phyloP scores from a whole-genome alignment of 2,888 invertebrate species.

The Coenonympha glycerion region DNA sequence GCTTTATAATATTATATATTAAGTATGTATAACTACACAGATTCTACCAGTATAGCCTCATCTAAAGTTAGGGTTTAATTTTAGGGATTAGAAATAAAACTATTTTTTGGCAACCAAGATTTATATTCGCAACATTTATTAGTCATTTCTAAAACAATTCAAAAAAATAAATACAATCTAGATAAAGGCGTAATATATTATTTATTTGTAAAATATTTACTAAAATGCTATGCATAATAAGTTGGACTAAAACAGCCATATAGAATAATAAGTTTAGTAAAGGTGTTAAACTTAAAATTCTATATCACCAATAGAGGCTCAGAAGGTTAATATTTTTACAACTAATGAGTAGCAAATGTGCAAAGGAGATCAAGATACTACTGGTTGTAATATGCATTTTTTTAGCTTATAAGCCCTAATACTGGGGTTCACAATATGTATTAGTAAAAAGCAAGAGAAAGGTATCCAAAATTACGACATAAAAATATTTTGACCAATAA shows the following conservation, averaged over 20 bases:
- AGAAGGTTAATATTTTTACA: too few relatives aligned
- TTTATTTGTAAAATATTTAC: neutral
- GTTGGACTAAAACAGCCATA: neutral
- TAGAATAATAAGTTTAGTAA: neutral
- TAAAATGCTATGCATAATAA: too few relatives aligned
- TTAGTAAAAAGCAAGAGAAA: conserved; percentile 12
- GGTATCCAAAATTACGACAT: conserved; percentile 10
- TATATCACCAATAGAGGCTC: too few relatives aligned
- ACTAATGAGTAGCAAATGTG: too few relatives aligned
- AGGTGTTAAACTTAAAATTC: neutral
- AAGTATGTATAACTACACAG: too few relatives aligned
- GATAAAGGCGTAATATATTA: conserved; percentile 19
- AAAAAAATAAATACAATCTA: conserved; percentile 24
- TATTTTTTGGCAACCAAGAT: conserved; percentile 28
- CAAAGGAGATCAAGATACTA: neutral
- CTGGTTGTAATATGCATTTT: neutral
- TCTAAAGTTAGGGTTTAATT: neutral
- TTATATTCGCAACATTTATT: conserved; percentile 31
- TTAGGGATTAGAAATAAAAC: conserved; percentile 36
- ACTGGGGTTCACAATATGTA: conserved; percentile 12
- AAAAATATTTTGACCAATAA: conserved; percentile 18
- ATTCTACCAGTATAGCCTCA: neutral
- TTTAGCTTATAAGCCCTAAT: conserved; percentile 15
- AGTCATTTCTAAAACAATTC: conserved; percentile 11
- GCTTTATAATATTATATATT: too few relatives aligned